Evolutionary conservation across 2,888 invertebrate genomes (phyloP), one percentile per base, ranked within the genome.

Genomic region (Nomada ruficornis): DNA sequence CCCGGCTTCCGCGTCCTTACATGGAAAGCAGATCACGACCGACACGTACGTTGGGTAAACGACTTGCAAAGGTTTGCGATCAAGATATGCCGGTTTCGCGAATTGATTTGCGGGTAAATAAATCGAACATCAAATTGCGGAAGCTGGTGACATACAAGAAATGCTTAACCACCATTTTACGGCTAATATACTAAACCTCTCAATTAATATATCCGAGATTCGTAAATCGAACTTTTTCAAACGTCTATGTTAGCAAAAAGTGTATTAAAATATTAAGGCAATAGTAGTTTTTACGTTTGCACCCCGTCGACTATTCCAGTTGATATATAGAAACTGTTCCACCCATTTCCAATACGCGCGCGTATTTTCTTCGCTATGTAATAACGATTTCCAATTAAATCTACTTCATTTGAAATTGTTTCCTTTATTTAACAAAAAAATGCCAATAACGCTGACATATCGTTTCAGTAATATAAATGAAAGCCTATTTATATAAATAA

Each of bases 81-180:
- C 79, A 50, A 81, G 79, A 81, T 79, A 62, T 65, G 69, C 68
- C 69, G 73, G 73, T 73, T 81, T 69, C 64, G 44, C 47, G 54
- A 68, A 78, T 78, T 70, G 29, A 81, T 69, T 69, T 57, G 29
- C 69, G 10, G 59, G 68, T 55, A 60, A 73, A 78, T 81, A 73
- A 78, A 78, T 69, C 50, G 26, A 23, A 15, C 26, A 54, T 15
- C 11, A 18, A 55, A 79, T 74, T 69, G 69, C 59, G 79, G 69
- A 81, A 81, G 29, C 15, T 11, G n/a, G 15, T 73, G 64, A 64
- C 67, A 20, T 5, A 18, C 18, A 4, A 65, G 72, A 65, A 74
- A 78, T 20, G 47, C 42, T 80, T 50, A 57, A 42, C 15, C 42
- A 62, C 10, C 13, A 10, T 15, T 63, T 59, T 50, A 18, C 10